Conservation (phyloP, 2,888 invertebrate genomes). For the Temnothorax unifasciatus region DNA sequence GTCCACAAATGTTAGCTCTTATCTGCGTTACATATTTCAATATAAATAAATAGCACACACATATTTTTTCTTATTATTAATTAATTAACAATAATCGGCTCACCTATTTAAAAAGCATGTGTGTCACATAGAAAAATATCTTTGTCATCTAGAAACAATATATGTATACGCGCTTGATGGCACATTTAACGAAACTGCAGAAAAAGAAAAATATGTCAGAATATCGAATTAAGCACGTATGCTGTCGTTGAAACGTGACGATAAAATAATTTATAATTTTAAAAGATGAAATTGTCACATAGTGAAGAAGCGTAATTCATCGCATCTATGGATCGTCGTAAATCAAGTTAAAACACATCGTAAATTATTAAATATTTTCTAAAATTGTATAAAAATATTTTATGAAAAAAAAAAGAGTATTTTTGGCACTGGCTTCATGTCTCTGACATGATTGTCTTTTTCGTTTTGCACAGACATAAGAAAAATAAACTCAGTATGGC, state of each 20-base stretch:
- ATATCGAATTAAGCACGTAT: neutral
- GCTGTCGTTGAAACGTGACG: neutral
- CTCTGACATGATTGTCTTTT: neutral
- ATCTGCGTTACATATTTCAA: conserved; percentile 29
- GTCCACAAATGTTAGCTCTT: conserved; percentile 50
- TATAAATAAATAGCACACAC: conserved; percentile 64
- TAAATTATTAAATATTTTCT: neutral
- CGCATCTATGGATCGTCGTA: neutral
- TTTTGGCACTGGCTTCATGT: neutral
- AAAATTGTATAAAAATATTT: neutral
- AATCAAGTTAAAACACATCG: conserved; percentile 32
- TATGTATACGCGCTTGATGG: conserved; percentile 67
- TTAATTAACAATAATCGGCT: conserved; percentile 43
- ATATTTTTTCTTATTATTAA: conserved; percentile 50
- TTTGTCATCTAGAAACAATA: conserved; percentile 59
- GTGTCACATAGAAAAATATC: conserved; percentile 53
- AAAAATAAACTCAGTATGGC: neutral
- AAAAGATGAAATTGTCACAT: conserved; percentile 1
- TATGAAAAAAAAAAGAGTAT: neutral
- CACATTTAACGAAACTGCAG: conserved; percentile 55
- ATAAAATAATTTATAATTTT: neutral
- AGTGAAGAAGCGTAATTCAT: neutral
- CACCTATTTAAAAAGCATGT: conserved; percentile 56
- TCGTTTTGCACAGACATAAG: neutral
- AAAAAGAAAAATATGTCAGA: conserved; percentile 26